These are phyloP conservation scores for Andricus quercusramuli DNA, from an alignment of 2,888 invertebrate species.

Conservation along the genomic window DNA sequence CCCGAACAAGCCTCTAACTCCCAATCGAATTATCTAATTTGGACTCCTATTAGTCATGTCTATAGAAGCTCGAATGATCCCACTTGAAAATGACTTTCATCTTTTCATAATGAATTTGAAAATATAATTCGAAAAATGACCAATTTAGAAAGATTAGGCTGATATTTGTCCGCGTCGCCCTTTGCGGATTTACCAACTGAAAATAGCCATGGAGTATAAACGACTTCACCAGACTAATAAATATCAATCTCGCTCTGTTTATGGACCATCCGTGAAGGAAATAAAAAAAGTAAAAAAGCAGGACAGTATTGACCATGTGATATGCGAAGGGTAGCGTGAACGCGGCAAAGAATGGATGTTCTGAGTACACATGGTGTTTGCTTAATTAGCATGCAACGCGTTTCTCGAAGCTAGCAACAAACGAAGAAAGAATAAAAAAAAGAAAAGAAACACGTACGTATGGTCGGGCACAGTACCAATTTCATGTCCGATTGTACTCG, in stretches of 20 bases:
- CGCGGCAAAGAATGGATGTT: slow-evolving; percentile 18
- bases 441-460: neutral
- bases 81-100: neutral
- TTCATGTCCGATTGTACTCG: slow-evolving; percentile 11
- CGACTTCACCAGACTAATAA: slow-evolving; percentile 18
- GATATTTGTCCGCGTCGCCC: neutral
- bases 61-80: neutral
- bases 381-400: slow-evolving; percentile 36
- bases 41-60: neutral
- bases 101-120: neutral
- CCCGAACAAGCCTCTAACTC: neutral
- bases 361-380: slow-evolving; percentile 30
- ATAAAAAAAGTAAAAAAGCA: slow-evolving; percentile 4
- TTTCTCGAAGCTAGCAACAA: slow-evolving; percentile 9
- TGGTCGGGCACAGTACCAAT: neutral
- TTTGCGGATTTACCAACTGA: neutral
- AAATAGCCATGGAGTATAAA: slow-evolving; percentile 11
- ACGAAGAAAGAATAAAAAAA: slow-evolving; percentile 10
- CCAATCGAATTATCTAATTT: slow-evolving; percentile 20
- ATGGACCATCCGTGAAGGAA: neutral
- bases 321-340: neutral
- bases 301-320: slow-evolving; percentile 32
- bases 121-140: neutral
- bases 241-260: slow-evolving; percentile 19
- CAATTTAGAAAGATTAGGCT: neutral